These are phyloP conservation scores for Galago senegalensis DNA, from an alignment of 2,797 vertebrate genomes.

Conservation along the genomic window DNA sequence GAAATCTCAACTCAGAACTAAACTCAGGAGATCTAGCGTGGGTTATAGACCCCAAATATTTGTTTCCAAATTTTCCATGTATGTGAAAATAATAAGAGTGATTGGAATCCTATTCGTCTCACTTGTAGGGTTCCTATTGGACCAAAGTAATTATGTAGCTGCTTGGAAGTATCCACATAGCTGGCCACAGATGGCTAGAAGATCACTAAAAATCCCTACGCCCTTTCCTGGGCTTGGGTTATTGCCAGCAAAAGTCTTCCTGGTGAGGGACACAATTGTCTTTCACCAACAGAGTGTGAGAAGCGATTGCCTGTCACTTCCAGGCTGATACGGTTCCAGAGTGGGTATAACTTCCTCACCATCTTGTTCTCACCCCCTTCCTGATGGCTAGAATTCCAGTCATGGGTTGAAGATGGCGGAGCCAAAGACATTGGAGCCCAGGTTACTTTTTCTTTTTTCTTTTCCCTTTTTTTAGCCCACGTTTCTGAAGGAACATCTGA, in stretches of 20 bases:
- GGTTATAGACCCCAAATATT: background rate
- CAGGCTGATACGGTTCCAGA: background rate
- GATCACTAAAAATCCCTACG: background rate
- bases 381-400: background rate
- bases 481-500: background rate
- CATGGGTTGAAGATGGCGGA: background rate
- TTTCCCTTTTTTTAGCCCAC: background rate
- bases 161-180: background rate
- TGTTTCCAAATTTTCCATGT: background rate
- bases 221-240: background rate
- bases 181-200: background rate
- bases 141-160: background rate
- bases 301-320: background rate
- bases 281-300: background rate
- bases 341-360: background rate
- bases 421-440: background rate
- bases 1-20: background rate
- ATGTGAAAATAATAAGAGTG: background rate
- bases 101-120: background rate
- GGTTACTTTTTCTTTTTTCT: no score
- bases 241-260: background rate
- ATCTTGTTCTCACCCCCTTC: rapidly evolving
- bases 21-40: background rate
- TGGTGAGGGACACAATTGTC: background rate
- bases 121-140: background rate